Evolutionary conservation across 2,888 invertebrate genomes (phyloP).

Genomic region (Anticlea derivata): DNA sequence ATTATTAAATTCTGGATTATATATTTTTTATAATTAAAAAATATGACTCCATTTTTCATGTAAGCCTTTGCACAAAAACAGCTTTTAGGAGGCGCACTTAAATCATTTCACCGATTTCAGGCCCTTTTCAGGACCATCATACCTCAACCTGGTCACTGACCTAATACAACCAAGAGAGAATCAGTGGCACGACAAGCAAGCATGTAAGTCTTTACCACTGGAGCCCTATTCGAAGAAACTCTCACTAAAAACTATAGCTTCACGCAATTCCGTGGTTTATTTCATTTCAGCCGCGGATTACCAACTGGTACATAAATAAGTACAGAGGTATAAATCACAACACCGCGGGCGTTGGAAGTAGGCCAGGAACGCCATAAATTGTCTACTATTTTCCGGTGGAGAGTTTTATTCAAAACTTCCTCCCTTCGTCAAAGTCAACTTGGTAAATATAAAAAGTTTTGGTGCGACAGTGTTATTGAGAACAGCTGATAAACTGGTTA

Average conservation of each 20-base stretch:
- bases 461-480: constrained; percentile 35
- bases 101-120: no score
- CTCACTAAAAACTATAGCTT: neutral
- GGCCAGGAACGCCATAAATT: constrained; percentile 50
- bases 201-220: no score
- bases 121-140: no score
- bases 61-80: no score
- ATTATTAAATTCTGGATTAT: no score
- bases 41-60: no score
- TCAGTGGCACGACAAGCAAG: no score
- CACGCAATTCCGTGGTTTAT: neutral
- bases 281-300: constrained; percentile 3
- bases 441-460: constrained; percentile 70
- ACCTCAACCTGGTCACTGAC: no score
- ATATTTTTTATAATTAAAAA: no score
- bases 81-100: no score
- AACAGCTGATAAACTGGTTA: constrained; percentile 42
- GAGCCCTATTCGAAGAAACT: no score
- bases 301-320: constrained; percentile 18
- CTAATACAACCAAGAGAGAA: no score
- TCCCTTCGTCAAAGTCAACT: constrained; percentile 72
- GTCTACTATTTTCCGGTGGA: constrained; percentile 49
- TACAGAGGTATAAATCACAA: constrained; percentile 21
- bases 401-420: constrained; percentile 65
- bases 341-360: constrained; percentile 40